Evolutionary conservation across 2,888 invertebrate species (phyloP), one percentile per base, ranked within the genome.

Genomic region (Drosophila pegasa): DNA sequence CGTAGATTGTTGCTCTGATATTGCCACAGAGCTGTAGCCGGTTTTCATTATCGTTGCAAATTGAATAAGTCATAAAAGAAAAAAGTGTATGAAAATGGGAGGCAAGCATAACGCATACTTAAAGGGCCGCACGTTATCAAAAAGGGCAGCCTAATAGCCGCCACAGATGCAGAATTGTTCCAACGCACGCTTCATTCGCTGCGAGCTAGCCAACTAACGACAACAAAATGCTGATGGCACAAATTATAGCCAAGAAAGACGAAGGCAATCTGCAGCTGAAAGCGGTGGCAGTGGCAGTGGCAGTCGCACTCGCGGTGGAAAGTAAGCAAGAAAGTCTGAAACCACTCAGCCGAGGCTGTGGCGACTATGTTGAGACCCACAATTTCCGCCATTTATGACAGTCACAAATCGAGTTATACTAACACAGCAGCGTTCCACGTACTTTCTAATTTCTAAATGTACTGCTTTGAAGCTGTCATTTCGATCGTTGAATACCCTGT

Each of bases 381-480:
- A 87, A 89, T 87, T 88, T 89, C 89, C 88, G 88, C 88, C 89
- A 86, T 86, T 88, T 86, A 89, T 89, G 89, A 88, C 89, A 86
- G 88, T 80, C 89, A 86, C 85, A 85, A 85, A 85, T 85, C 85
- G 89, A 85, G 89, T 89, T 85, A 89, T 88, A 87, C 83, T 80
- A 87, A 84, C 88, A 87, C 75, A 86, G 73, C 80, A 70, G 61
- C 65, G 38, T 38, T 52, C 38, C 38, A 52, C 52, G 89, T 89
- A 86, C 86, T 87, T 87, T 87, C 86, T 87, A 87, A 87, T 87
- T 86, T 89, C 87, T 86, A 89, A 87, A 69, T 80, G 87, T 70
- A 87, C 71, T 82, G 71, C 65, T 51, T 70, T 64, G 52, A 68
- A 37, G 75, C 62, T 74, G 75, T 43, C 62, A 58, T 75, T 71